Percentiles rank a stretch among this genome's conserved stretches.
These are phyloP conservation scores for Rhagophthalmus giganteus DNA, from an alignment of 2,888 invertebrate genomes.

Conservation along the genomic window DNA sequence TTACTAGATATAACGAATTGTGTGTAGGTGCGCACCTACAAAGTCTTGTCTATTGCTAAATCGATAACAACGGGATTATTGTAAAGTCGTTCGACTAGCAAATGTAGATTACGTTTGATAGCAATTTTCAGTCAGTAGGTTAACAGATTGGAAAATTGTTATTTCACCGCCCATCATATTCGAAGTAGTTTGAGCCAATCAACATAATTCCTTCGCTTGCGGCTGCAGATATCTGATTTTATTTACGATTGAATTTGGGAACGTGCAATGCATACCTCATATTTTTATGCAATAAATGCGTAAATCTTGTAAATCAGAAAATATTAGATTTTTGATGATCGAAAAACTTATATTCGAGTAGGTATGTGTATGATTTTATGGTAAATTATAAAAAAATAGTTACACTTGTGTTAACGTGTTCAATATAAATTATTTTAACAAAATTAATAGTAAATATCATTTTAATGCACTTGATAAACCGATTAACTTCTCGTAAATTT, in stretches of 20 bases:
- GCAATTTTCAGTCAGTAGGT: conserved; percentile 27
- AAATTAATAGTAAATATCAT: no score
- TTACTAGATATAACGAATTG: no score
- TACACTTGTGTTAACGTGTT: no score
- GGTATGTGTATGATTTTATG: no score
- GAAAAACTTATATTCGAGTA: no score
- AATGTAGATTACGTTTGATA: conserved; percentile 29
- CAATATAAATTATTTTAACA: no score
- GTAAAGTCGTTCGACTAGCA: conserved; percentile 15
- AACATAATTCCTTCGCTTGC: conserved; percentile 15
- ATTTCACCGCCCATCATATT: conserved; percentile 27
- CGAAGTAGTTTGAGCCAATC: conserved; percentile 25
- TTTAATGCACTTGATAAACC: no score
- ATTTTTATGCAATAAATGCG: conserved; percentile 3
- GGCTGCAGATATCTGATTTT: conserved; percentile 16
- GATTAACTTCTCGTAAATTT: no score
- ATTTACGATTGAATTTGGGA: conserved; percentile 11
- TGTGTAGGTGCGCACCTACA: no score
- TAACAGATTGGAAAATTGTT: conserved; percentile 32
- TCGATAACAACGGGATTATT: conserved; percentile 28
- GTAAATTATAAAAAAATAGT: no score
- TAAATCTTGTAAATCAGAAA: not conserved
- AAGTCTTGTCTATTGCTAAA: conserved; percentile 3
- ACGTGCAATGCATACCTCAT: not conserved
- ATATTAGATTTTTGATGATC: no score